phyloP scores from a whole-genome alignment of 2,888 invertebrate genomes.

The Teleiodes luculella region DNA sequence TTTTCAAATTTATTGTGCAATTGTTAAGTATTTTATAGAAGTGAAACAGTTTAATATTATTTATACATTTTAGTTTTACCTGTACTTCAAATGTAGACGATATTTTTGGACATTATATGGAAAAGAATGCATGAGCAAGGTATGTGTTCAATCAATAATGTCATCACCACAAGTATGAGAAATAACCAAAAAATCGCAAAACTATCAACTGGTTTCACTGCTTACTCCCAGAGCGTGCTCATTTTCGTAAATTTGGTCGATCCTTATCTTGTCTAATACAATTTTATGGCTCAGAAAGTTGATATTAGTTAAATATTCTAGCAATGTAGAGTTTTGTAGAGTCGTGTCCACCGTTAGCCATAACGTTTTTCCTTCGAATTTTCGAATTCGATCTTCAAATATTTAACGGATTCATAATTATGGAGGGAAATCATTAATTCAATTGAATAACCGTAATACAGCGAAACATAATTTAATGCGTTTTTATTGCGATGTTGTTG shows the following conservation, averaged over 20 bases:
- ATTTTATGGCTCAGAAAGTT: too few relatives aligned
- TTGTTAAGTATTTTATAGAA: slow-evolving; percentile 38
- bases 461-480: neutral
- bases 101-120: slow-evolving; percentile 44
- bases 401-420: slow-evolving; percentile 70
- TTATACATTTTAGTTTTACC: slow-evolving; percentile 32
- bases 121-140: slow-evolving; percentile 63
- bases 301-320: neutral
- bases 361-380: slow-evolving; percentile 75
- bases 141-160: slow-evolving; percentile 73
- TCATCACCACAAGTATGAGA: slow-evolving; percentile 49
- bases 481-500: slow-evolving; percentile 5
- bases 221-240: too few relatives aligned
- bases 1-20: slow-evolving; percentile 52
- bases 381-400: slow-evolving; percentile 75
- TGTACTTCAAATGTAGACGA: slow-evolving; percentile 31
- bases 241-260: too few relatives aligned
- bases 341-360: slow-evolving; percentile 46
- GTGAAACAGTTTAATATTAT: slow-evolving; percentile 32
- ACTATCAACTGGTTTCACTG: neutral
- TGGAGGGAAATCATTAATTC: slow-evolving; percentile 31
- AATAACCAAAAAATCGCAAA: slow-evolving; percentile 41
- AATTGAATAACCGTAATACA: neutral
- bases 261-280: too few relatives aligned
- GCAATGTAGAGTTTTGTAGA: slow-evolving; percentile 14